Evolutionary conservation across 2,797 vertebrate genomes (phyloP).

Genomic region (Acipenser transmontanus): DNA sequence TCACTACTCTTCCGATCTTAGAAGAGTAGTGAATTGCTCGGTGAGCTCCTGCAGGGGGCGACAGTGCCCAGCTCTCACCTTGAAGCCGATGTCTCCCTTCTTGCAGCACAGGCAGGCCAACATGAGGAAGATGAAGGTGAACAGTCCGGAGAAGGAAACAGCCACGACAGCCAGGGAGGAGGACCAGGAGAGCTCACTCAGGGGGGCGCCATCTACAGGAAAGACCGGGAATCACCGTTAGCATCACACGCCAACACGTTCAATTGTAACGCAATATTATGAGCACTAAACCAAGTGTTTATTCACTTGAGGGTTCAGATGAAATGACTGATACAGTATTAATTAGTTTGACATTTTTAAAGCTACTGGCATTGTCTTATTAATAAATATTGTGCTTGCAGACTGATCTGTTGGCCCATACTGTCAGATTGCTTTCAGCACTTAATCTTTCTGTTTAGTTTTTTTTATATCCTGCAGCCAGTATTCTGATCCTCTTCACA

Average conservation of each 20-base stretch:
- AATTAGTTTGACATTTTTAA: too few species aligned
- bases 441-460: conserved; percentile 30
- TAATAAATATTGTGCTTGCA: too few species aligned
- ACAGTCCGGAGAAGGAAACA: conserved; percentile 88
- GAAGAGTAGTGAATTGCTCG: too few species aligned
- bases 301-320: too few species aligned
- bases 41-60: conserved; percentile 33
- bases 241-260: neutral
- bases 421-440: conserved; percentile 38
- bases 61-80: conserved; percentile 66
- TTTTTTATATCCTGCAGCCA: conserved; percentile 23
- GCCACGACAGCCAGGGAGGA: conserved; percentile 86
- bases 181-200: conserved; percentile 90
- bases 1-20: too few species aligned
- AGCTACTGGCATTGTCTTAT: too few species aligned
- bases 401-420: conserved; percentile 33
- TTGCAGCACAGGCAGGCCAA: conserved; percentile 96
- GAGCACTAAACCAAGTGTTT: neutral
- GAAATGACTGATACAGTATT: too few species aligned
- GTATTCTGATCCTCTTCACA: conserved; percentile 38
- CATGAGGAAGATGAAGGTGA: conserved; percentile 94
- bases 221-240: conserved; percentile 1
- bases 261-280: neutral
- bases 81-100: conserved; percentile 91
- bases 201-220: conserved; percentile 71